A percentile compares a stretch with the other conserved stretches of the same genome.
Evolutionary conservation across 2,797 vertebrate species (phyloP).

Genomic region (Gobionotothen gibberifrons): DNA sequence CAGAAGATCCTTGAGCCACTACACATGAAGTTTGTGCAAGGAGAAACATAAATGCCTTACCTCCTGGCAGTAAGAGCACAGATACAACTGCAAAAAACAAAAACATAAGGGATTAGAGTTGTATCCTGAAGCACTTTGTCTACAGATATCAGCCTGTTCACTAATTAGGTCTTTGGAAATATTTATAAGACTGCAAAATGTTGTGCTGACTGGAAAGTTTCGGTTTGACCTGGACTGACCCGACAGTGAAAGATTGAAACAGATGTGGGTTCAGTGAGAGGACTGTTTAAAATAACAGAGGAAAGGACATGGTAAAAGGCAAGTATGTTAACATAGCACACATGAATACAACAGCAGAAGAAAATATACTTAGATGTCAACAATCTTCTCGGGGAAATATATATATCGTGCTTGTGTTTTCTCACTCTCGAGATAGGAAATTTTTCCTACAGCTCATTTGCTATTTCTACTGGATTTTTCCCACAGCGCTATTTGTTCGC

Average conservation of each 20-base stretch:
- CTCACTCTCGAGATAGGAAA: constrained; percentile 8
- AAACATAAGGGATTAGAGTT: constrained; percentile 36
- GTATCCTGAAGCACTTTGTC: not conserved
- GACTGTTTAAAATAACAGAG: constrained; percentile 35
- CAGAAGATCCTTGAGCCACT: not conserved
- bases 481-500: constrained; percentile 59
- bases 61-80: constrained; percentile 75
- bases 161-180: constrained; percentile 16
- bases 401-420: constrained; percentile 39
- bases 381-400: constrained; percentile 12
- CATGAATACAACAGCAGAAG: constrained; percentile 3
- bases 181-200: constrained; percentile 6
- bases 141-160: not conserved
- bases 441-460: constrained; percentile 45
- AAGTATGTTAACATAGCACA: not conserved
- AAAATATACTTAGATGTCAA: constrained; percentile 17
- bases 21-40: not conserved
- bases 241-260: constrained; percentile 18
- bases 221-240: constrained; percentile 30
- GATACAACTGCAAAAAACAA: constrained; percentile 78
- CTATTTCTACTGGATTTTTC: constrained; percentile 55
- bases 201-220: not conserved
- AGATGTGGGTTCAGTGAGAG: constrained; percentile 52
- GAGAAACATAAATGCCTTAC: constrained; percentile 65
- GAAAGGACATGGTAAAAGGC: not conserved